Conservation (phyloP, 37 sponge, comb jelly and placozoan species). For the Mnemiopsis leidyi region DNA sequence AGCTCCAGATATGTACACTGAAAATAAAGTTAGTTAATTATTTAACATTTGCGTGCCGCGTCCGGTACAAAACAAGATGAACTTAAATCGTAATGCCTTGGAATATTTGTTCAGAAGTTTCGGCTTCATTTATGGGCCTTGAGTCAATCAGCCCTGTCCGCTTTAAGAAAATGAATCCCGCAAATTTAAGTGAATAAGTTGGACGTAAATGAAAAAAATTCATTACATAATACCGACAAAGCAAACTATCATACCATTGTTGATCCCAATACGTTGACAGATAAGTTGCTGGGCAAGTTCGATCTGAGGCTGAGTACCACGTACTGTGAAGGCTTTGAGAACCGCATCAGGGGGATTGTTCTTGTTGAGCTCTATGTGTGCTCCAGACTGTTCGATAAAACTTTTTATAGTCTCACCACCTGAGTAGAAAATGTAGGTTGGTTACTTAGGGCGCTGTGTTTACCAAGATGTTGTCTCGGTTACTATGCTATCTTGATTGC, state of each 20-base stretch:
- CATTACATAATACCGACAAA: no score
- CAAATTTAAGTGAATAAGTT: no score
- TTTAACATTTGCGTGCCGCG: no score
- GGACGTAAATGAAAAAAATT: no score
- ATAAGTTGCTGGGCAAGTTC: conserved; percentile 63
- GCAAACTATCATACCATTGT: conserved; percentile 30
- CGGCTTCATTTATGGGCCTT: no score
- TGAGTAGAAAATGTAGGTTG: conserved; percentile 50
- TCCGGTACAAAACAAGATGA: no score
- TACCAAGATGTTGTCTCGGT: neutral
- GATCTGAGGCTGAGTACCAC: conserved; percentile 71
- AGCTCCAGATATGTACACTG: conserved; percentile 41
- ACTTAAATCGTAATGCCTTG: no score
- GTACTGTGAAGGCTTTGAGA: conserved; percentile 86
- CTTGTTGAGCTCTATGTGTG: conserved; percentile 88
- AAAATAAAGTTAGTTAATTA: neutral
- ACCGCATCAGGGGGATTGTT: conserved; percentile 74
- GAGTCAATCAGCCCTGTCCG: no score
- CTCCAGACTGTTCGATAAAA: conserved; percentile 87
- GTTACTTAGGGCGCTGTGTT: neutral
- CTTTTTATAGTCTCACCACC: conserved; percentile 96
- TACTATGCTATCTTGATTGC: no score
- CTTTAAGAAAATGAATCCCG: no score
- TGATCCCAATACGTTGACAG: conserved; percentile 57
- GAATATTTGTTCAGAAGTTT: no score